Evolutionary conservation across 2,113 vertebrate species (phyloP), one percentile per base, ranked within the genome.

Genomic region (Corythornis cristatus): DNA sequence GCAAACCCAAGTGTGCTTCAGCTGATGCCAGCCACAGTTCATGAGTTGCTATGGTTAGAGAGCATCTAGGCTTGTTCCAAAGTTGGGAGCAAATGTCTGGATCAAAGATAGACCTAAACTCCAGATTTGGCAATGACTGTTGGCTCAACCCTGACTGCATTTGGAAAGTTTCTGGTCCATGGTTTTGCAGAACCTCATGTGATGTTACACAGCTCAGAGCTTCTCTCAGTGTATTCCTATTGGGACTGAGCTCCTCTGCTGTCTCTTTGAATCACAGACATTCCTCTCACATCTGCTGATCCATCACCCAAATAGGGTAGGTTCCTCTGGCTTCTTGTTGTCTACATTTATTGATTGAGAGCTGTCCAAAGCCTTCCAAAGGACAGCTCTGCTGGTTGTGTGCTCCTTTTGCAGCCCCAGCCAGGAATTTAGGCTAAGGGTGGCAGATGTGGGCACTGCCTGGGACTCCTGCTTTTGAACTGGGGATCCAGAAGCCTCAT

Each of bases 401-500:
- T 53, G 29, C 26, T 65, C 15, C 35, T 78, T 57, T 5, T 46
- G 62, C 35, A 65, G 73, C 62, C 25, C 3, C 4, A n/a, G 51
- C n/a, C n/a, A 66, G 45, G 42, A 66, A n/a, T 48, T 53, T 15
- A 67, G 85, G 56, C 71, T 70, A 31, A 9, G 3, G 3, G 45
- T 45, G 64, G 70, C 71, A 71, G 50, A 61, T 71, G 72, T 83
- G 86, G 31, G 20, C 22, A 71, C 16, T 71, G 89, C 83, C 87
- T 57, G 42, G 79, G 70, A 67, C 84, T 90, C 60, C 60, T 93
- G 45, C 62, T 74, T 89, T 87, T 60, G 46, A 92, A 51, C 75
- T 29, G 50, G 67, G 75, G 43, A 71, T 89, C 84, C 51, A 45
- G 82, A 71, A 91, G 68, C 64, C 84, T 96, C 94, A 93, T 93